Evolutionary conservation across 2,888 invertebrate genomes (phyloP).

Genomic region (Synanthedon tipuliformis): DNA sequence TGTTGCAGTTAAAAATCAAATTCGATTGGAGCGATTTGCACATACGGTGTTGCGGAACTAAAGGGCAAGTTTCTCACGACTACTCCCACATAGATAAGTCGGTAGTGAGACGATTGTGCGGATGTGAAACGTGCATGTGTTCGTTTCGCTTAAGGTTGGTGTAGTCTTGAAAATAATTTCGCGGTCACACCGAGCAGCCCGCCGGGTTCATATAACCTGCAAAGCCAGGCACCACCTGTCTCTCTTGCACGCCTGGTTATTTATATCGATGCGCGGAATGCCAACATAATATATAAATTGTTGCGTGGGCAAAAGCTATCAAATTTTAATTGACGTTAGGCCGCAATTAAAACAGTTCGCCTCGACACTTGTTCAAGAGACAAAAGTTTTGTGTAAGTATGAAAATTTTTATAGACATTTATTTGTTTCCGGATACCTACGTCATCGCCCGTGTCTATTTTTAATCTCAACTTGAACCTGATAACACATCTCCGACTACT

Average conservation of each 20-base stretch:
- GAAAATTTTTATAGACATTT: too few relatives aligned
- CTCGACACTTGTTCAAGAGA: neutral
- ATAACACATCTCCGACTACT: too few relatives aligned
- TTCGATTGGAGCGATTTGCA: constrained; percentile 22
- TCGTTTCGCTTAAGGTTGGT: constrained; percentile 53
- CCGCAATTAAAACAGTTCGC: neutral
- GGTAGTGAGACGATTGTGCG: constrained; percentile 55
- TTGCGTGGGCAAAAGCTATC: neutral
- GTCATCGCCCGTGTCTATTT: too few relatives aligned
- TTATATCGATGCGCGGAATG: constrained; percentile 63
- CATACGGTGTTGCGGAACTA: constrained; percentile 25
- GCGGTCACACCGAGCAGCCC: constrained; percentile 64
- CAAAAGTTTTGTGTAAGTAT: neutral
- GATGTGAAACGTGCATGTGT: constrained; percentile 27
- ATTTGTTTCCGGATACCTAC: too few relatives aligned
- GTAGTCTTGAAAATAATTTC: constrained; percentile 71
- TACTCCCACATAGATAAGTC: constrained; percentile 49
- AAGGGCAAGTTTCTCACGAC: constrained; percentile 64
- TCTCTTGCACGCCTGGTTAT: constrained; percentile 65
- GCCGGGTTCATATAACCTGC: constrained; percentile 63
- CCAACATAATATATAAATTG: constrained; percentile 23
- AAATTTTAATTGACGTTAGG: constrained; percentile 1
- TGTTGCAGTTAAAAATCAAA: neutral
- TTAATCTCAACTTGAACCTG: too few relatives aligned
- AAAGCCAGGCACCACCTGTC: constrained; percentile 68